Evolutionary conservation across 2,113 vertebrate genomes (phyloP), one percentile per base, ranked within the genome.

Genomic region (Zosterops japonicus): DNA sequence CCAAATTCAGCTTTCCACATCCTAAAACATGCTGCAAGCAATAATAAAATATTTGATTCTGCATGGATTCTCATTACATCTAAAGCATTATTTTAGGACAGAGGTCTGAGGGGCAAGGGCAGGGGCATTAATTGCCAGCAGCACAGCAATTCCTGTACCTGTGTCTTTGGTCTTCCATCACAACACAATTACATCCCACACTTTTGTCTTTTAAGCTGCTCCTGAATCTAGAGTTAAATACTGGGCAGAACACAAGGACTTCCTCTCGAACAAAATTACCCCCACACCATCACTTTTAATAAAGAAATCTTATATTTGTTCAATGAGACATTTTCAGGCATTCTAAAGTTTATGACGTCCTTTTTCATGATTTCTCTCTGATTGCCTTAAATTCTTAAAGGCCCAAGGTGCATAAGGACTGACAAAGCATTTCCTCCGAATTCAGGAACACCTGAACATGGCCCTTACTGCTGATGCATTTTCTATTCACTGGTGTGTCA

Each of bases 21-120:
- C 27, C 17, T n/a, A 18, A 44, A 74, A 18, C 3, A 36, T 33
- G 44, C 9, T 44, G 14, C 29, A 53, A 57, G 24, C 14, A 82
- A 14, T 18, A 22, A 84, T 6, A 50, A 33, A 77, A 35, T 11
- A 52, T 2, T 14, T 12, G n/a, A 60, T 65, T 74, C 44, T 46
- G 7, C 22, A 17, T 14, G 33, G 25, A 65, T 50, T 92, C 31
- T 44, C 29, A 29, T n/a, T 31, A n/a, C 9, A 23, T 31, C 33
- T 65, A 50, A 76, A 68, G 24, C 13, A 83, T 14, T 19, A 27
- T 24, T 72, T 87, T 57, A 46, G 20, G 68, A 79, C 8, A 36
- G 24, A 67, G 36, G 14, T n/a, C 24, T 25, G 0, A 0, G 25
- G 7, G 16, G n/a, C 2, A 0, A 21, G 7, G 25, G 55, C 7